Evolutionary conservation across 2,888 invertebrate species (phyloP).

Genomic region (Acronicta alni): DNA sequence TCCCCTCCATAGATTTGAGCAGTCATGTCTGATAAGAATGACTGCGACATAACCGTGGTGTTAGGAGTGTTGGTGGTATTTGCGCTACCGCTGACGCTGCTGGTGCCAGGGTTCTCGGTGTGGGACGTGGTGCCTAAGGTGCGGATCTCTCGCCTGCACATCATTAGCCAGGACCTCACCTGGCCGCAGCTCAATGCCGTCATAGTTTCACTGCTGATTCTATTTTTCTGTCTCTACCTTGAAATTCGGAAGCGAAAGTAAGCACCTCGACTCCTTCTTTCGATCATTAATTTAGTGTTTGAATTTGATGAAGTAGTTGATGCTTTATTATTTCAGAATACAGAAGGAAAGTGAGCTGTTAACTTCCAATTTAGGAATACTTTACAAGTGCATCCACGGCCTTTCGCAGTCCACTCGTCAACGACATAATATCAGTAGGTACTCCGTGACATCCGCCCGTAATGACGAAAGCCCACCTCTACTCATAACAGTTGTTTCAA

Average conservation of each 20-base stretch:
- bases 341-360: slow-evolving; percentile 11
- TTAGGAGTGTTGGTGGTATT: slow-evolving; percentile 71
- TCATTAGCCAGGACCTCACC: slow-evolving; percentile 69
- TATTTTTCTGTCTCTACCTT: slow-evolving; percentile 79
- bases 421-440: slow-evolving; percentile 13
- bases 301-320: slow-evolving; percentile 14
- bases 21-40: slow-evolving; percentile 66
- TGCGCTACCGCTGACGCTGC: slow-evolving; percentile 75
- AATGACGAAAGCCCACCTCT: neutral
- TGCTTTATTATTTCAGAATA: slow-evolving; percentile 18
- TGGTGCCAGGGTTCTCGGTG: slow-evolving; percentile 77
- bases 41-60: slow-evolving; percentile 61
- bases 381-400: slow-evolving; percentile 2
- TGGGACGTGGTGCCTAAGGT: slow-evolving; percentile 81
- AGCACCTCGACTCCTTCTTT: slow-evolving; percentile 37
- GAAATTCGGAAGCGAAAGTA: slow-evolving; percentile 82
- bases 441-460: slow-evolving; percentile 2
- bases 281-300: slow-evolving; percentile 2
- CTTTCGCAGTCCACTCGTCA: slow-evolving; percentile 1
- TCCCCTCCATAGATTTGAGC: slow-evolving; percentile 11
- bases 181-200: slow-evolving; percentile 77
- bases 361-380: slow-evolving; percentile 8
- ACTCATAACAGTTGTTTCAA: neutral
- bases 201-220: slow-evolving; percentile 61
- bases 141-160: slow-evolving; percentile 71